Evolutionary conservation across 2,797 vertebrate species (phyloP).

Genomic region (Sphenopsis melanotis): DNA sequence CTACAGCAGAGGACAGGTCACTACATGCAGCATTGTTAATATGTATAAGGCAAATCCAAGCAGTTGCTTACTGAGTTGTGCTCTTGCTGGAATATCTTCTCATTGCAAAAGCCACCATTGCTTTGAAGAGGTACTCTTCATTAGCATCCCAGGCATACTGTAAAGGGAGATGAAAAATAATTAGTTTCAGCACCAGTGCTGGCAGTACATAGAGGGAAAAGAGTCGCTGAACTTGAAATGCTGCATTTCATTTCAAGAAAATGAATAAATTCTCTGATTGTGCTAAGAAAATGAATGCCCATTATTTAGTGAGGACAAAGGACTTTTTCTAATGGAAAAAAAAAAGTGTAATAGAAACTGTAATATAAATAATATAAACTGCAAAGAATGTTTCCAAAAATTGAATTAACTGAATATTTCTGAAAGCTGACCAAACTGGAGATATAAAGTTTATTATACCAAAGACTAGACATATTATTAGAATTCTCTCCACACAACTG

Average conservation of each 20-base stretch:
- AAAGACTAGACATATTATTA: background rate
- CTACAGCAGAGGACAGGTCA: background rate
- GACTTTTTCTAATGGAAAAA: background rate
- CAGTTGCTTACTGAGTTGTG: conserved; percentile 81
- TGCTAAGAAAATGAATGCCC: background rate
- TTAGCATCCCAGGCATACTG: conserved; percentile 89
- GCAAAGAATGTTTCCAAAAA: background rate
- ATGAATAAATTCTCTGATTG: background rate
- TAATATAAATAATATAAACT: background rate
- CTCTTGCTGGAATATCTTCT: conserved; percentile 68
- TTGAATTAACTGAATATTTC: background rate
- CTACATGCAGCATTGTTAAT: background rate
- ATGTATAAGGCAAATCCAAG: background rate
- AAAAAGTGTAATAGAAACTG: background rate
- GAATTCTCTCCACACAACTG: background rate
- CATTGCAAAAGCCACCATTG: conserved; percentile 90
- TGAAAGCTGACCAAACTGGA: background rate
- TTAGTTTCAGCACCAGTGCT: background rate
- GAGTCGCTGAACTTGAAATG: background rate
- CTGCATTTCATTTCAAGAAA: background rate
- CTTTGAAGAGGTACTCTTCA: conserved; percentile 90
- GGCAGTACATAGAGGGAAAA: background rate
- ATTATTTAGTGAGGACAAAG: background rate
- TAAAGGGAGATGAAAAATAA: conserved; percentile 52
- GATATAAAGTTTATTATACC: background rate